Conservation (phyloP, 2,113 vertebrate species). For the Glaucidium brasilianum region DNA sequence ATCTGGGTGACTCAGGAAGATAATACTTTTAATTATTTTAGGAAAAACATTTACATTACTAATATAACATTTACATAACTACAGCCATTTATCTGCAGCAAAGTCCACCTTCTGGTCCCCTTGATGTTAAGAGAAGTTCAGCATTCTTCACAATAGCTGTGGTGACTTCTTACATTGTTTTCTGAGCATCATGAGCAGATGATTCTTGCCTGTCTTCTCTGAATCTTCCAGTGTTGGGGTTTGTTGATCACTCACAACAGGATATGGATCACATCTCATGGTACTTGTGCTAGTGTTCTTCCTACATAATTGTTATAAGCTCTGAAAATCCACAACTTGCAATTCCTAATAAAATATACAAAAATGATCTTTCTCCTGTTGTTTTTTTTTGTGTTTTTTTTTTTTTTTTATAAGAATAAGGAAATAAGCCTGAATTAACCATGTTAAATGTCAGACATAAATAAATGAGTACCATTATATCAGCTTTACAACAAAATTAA, state of each 20-base stretch:
- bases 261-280: background rate
- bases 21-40: background rate
- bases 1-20: background rate
- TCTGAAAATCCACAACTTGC: background rate
- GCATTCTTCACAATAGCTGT: background rate
- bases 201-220: background rate
- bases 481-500: background rate
- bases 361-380: background rate
- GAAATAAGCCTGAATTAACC: background rate
- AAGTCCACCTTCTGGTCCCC: background rate
- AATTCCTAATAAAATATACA: background rate
- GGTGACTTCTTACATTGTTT: background rate
- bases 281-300: background rate
- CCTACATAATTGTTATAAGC: background rate
- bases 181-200: background rate
- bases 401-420: background rate
- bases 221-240: background rate
- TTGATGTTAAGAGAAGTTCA: background rate
- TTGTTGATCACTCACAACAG: background rate
- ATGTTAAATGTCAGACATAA: background rate
- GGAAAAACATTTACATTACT: background rate
- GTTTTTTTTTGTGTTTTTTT: background rate
- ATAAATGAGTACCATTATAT: background rate
- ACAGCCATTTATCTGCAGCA: fast-evolving
- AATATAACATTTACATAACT: too few relatives aligned